phyloP scores from a whole-genome alignment of 1,140 invertebrate genomes.

The Parapsyche elsis region DNA sequence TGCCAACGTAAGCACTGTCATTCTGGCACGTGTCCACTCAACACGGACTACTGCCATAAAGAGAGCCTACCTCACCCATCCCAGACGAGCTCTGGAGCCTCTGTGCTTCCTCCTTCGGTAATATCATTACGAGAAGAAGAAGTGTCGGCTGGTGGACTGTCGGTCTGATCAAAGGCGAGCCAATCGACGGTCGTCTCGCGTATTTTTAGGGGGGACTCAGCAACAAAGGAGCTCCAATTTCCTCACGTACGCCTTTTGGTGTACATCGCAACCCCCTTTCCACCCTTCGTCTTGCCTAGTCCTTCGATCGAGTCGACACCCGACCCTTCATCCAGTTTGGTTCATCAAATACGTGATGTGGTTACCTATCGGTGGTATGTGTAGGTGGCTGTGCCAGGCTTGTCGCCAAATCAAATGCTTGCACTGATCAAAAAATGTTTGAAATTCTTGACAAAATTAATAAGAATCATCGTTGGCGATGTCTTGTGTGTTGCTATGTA shows the following conservation, averaged over 20 bases:
- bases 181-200: background rate
- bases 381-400: background rate
- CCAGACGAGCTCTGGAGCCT: background rate
- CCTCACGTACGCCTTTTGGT: constrained; percentile 32
- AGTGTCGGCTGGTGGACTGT: no score
- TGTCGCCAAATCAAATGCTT: background rate
- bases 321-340: constrained; percentile 10
- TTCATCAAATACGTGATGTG: constrained; percentile 44
- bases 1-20: constrained; percentile 12
- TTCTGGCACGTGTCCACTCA: constrained; percentile 9
- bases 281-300: background rate
- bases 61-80: background rate
- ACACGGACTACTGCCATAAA: background rate
- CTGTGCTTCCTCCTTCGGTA: background rate
- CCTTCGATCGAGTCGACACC: background rate
- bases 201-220: background rate
- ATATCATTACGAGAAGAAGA: background rate
- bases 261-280: background rate
- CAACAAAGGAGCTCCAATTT: constrained; percentile 35
- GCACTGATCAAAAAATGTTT: background rate
- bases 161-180: constrained; percentile 11
- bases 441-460: no score
- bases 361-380: constrained; percentile 7
- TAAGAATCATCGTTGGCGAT: no score
- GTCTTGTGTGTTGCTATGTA: no score